Evolutionary conservation across 2,888 invertebrate genomes (phyloP), one percentile per base, ranked within the genome.

Genomic region (Yponomeuta sedellus): DNA sequence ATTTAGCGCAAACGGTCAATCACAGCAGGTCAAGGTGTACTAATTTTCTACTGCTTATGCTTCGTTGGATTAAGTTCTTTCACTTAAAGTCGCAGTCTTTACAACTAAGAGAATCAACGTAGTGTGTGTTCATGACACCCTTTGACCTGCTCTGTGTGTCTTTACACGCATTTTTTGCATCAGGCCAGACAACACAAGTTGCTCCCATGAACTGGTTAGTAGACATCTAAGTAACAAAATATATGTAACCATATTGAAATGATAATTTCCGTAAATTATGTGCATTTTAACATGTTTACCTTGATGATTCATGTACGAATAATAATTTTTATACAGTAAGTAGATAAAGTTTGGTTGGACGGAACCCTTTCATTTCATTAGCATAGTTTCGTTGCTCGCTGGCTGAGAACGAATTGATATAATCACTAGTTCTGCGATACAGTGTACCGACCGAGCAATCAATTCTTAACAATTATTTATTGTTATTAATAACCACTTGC

Each of bases 341-440:
- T 52, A 34, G 34, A 28, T 28, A 28, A 10, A 52, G 44, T 16
- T 12, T 6, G 12, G 44, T 52, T 52, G 44, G 44, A 52, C 70
- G 70, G 70, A 72, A 79, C 76, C 75, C 76, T 78, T 75, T 72
- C 65, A 65, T 65, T 65, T 58, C 68, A 79, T 82, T 81, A 79
- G 74, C 81, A 80, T 81, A 76, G 71, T 70, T 69, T 74, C 67
- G 70, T 71, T 65, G 69, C 70, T 74, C 67, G 70, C 69, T 59
- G 65, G 65, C 65, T 22, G 25, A 61, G 65, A 65, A 59, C 61
- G 57, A 56, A 63, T 44, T 34, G 63, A 63, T 63, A 63, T 64
- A 64, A 64, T 64, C 64, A 25, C 34, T 57, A n/a, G 44, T 28
- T 57, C 28, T 20, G 52, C 12, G 44, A 52, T 59, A 25, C 25